These are phyloP conservation scores for Sylvia atricapilla DNA, from an alignment of 2,113 vertebrate species.

Conservation along the genomic window DNA sequence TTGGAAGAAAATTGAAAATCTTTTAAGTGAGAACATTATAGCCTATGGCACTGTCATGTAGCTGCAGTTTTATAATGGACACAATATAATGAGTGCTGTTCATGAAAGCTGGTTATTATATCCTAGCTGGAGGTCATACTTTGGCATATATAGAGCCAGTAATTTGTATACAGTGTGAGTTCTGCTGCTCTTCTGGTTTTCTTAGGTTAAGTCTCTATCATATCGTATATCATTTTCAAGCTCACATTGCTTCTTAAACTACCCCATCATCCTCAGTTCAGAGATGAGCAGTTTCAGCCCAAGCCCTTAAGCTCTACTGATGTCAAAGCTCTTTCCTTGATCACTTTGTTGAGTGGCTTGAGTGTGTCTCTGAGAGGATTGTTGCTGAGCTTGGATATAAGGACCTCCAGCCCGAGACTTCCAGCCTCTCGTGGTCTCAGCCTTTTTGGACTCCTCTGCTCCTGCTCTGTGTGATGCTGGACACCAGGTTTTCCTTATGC, in stretches of 20 bases:
- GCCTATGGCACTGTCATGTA: slow-evolving; percentile 33
- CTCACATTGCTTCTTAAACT: neutral
- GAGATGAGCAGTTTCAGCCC: neutral
- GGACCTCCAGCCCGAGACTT: neutral
- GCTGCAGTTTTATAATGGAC: slow-evolving; percentile 37
- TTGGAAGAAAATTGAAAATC: slow-evolving; percentile 29
- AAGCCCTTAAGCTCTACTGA: neutral
- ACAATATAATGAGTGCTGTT: slow-evolving; percentile 38
- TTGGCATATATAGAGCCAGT: neutral
- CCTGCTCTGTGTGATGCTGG: neutral
- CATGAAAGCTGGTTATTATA: slow-evolving; percentile 47
- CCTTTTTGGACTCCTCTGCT: neutral
- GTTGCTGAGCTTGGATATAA: neutral
- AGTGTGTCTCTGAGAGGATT: neutral
- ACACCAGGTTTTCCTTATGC: neutral
- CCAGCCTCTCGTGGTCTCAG: neutral
- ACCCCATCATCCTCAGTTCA: neutral
- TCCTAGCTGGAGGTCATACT: slow-evolving; percentile 33
- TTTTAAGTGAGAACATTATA: slow-evolving; percentile 25
- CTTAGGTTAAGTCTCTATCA: neutral
- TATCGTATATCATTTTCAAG: neutral
- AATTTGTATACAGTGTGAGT: slow-evolving; percentile 36
- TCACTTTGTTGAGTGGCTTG: neutral
- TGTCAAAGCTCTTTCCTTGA: neutral
- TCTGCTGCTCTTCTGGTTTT: neutral